Percentiles rank a stretch among this genome's conserved stretches.
These are phyloP conservation scores for Bovichtus diacanthus DNA, from an alignment of 2,797 vertebrate species.

Conservation along the genomic window DNA sequence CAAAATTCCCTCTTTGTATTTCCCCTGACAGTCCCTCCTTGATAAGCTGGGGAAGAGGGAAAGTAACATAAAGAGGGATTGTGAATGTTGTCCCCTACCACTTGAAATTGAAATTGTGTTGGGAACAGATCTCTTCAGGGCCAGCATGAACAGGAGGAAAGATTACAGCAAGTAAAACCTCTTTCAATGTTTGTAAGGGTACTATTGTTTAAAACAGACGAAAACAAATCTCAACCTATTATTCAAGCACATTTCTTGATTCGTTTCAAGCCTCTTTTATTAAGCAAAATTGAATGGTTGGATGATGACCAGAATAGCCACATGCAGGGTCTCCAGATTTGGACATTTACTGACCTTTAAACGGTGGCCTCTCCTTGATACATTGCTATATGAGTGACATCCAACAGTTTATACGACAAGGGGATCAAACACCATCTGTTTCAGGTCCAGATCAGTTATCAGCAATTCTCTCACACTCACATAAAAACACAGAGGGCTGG, in stretches of 20 bases:
- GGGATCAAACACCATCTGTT: constrained; percentile 49
- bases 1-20: not conserved
- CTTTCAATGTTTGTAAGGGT: not conserved
- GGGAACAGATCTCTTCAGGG: not conserved
- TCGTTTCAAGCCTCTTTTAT: not conserved
- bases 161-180: not conserved
- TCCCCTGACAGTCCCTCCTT: not conserved
- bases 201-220: not conserved
- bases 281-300: not conserved
- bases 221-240: not conserved
- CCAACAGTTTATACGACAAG: constrained; percentile 21
- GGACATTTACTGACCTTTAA: constrained; percentile 48
- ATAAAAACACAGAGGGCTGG: not conserved
- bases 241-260: not conserved
- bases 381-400: constrained; percentile 30
- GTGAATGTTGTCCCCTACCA: not conserved
- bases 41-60: not conserved
- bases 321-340: not conserved
- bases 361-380: constrained; percentile 18
- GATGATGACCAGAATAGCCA: constrained; percentile 11
- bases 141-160: not conserved
- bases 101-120: not conserved
- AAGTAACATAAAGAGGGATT: not conserved
- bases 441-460: constrained; percentile 16
- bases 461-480: constrained; percentile 6